Base-by-base conservation (phyloP, 1,140 invertebrate genomes). In the Phortica variegata region DNA sequence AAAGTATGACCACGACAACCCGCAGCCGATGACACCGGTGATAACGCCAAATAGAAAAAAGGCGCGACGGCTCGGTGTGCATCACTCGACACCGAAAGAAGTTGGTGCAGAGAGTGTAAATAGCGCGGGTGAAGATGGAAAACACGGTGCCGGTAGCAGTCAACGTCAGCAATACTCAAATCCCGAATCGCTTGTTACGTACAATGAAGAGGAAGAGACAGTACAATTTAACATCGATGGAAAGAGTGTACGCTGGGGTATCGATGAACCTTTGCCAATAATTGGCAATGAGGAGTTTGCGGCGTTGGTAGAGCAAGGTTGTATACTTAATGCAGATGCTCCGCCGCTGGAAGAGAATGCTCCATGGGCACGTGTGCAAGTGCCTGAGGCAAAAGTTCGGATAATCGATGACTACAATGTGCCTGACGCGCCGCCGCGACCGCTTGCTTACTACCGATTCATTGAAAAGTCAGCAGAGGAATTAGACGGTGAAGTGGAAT, bases 401-500 rank as follows among this genome's bases (percentile, higher is more conserved):
- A 84, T 91, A 61, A 75, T 93, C 20, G 82, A 87, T 26, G 84
- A 88, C 66, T 92, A 91, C 73, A 81, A 83, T 59, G 85, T 90
- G 50, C 83, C 85, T 55, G 89, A 92, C 78, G 90, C 90, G 8
- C 87, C 91, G 49, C 78, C 87, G 2, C 78, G 87, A 55, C 87
- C 89, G 6, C 86, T 88, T 76, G 86, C 88, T 9, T 95, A 93
- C 71, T 87, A 89, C 32, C 81, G 91, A 56, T 97, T 95, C 76
- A 95, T 97, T 72, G 95, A 98, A 75, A 93, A 94, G 65, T 91
- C 91, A 36, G 84, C 85, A 5, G 95, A 98, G 77, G 95, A 98
- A 76, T 79, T 97, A 33, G 94, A 97, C 79, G 89, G 87, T 52
- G 89, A 93, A 63, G 85, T 98, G 3, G 95, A 98, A 73, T 98